Evolutionary conservation across 2,113 vertebrate genomes (phyloP), one percentile per base, ranked within the genome.

Genomic region (Aleadryas rufinucha): DNA sequence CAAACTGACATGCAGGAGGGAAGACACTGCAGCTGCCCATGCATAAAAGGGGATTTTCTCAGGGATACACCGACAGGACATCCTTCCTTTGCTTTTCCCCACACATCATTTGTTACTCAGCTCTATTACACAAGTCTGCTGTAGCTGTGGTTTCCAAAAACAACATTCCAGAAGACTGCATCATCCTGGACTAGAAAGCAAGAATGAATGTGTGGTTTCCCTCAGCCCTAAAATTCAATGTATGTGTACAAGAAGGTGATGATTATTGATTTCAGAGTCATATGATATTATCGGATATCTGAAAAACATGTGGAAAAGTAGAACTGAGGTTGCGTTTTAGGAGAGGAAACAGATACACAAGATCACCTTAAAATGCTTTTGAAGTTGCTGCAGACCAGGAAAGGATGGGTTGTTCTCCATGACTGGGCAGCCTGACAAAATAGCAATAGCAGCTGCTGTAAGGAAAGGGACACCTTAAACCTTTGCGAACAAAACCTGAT

Each of bases 21-120:
- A 93, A 82, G 63, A 52, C 59, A 45, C 50, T 63, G 78, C 79
- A 68, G 65, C 54, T 75, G 63, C 52, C 91, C 53, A 4, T 35
- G 47, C 5, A 9, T 66, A 75, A 84, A 89, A 57, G 84, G 75
- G 78, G 70, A 87, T 95, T 95, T 97, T 93, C 72, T 80, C 79
- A 70, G 65, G 4, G 13, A 74, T 39, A 54, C 77, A 70, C 33
- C 12, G 1, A 59, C 4, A 11, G 57, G 54, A 91, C 74, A 54
- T 65, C 71, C 44, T 87, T 79, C 59, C 60, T 53, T 41, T 60
- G 76, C 84, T 81, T 72, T 86, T 85, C 50, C 33, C 50, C 56
- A 35, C 64, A 61, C 26, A 70, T 82, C 44, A 44, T 39, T 78
- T 93, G 82, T 70, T 63, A 70, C 33, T 81, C 71, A 37, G 21